Evolutionary conservation across 2,113 vertebrate species (phyloP).

Genomic region (Vombatus ursinus): DNA sequence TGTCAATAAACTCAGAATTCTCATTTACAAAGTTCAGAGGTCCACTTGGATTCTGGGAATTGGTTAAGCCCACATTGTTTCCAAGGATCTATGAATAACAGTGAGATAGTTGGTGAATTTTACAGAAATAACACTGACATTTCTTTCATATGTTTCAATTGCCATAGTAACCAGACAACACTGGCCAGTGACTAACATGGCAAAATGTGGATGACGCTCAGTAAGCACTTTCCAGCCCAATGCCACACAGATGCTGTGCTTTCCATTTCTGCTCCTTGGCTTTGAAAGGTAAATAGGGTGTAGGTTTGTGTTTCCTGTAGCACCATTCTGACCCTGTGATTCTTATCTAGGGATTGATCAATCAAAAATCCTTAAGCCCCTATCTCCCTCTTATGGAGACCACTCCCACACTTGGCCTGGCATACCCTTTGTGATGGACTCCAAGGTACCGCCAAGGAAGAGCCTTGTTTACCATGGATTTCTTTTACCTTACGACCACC

Average conservation of each 20-base stretch:
- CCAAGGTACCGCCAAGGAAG: neutral
- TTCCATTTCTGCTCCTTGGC: constrained; percentile 37
- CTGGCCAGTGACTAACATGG: constrained; percentile 6
- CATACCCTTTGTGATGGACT: neutral
- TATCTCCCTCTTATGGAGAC: neutral
- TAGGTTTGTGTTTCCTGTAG: neutral
- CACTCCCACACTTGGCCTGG: neutral
- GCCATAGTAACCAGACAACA: constrained; percentile 8
- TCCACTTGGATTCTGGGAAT: neutral
- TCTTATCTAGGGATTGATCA: neutral
- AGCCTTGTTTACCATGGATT: neutral
- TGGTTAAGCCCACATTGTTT: neutral
- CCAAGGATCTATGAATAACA: constrained; percentile 1
- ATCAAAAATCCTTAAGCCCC: neutral
- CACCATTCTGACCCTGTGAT: neutral
- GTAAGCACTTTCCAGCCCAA: neutral
- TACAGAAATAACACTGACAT: neutral
- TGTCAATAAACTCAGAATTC: constrained; percentile 11
- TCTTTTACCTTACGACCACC: neutral
- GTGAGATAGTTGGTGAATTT: neutral
- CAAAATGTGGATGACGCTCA: neutral
- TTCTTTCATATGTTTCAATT: constrained; percentile 31
- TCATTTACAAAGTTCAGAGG: constrained; percentile 21
- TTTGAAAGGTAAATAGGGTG: neutral
- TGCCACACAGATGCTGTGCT: neutral